phyloP scores from a whole-genome alignment of 2,113 vertebrate genomes.

The Xenotilapia leptura region DNA sequence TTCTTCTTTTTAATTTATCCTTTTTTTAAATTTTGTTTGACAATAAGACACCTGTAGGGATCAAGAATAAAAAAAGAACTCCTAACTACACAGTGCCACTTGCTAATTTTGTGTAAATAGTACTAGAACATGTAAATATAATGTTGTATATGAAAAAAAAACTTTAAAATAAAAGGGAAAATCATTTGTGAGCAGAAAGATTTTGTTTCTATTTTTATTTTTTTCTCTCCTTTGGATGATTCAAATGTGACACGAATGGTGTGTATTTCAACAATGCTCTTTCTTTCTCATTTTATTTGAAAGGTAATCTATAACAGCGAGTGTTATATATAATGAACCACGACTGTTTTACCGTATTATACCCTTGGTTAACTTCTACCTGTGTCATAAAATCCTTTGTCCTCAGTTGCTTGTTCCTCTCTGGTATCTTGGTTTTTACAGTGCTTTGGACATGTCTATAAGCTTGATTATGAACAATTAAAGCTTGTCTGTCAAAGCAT shows the following conservation, averaged over 20 bases:
- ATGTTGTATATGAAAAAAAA: conserved; percentile 81
- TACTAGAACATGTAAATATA: conserved; percentile 76
- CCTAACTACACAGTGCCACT: conserved; percentile 72
- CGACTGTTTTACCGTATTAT: conserved; percentile 56
- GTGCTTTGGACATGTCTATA: conserved; percentile 63
- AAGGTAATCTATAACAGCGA: conserved; percentile 26
- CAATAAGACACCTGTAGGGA: conserved; percentile 51
- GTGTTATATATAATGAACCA: conserved; percentile 53
- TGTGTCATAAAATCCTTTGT: conserved; percentile 59
- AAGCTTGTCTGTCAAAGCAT: conserved; percentile 64
- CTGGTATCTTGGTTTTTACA: conserved; percentile 41
- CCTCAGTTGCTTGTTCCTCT: conserved; percentile 54
- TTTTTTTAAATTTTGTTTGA: conserved; percentile 57
- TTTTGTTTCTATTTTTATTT: conserved; percentile 44
- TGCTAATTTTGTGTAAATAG: conserved; percentile 79
- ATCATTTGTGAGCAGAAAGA: conserved; percentile 63
- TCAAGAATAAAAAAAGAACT: conserved; percentile 53
- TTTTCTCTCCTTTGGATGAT: conserved; percentile 20
- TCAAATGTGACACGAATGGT: conserved; percentile 51
- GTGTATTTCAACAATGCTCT: conserved; percentile 41
- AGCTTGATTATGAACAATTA: conserved; percentile 65
- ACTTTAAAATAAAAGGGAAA: conserved; percentile 77
- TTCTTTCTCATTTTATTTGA: conserved; percentile 36
- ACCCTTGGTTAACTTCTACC: conserved; percentile 47
- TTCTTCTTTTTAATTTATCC: conserved; percentile 56